Base-by-base conservation (phyloP, 1,140 invertebrate species). In the Leptonema lineaticorne region DNA sequence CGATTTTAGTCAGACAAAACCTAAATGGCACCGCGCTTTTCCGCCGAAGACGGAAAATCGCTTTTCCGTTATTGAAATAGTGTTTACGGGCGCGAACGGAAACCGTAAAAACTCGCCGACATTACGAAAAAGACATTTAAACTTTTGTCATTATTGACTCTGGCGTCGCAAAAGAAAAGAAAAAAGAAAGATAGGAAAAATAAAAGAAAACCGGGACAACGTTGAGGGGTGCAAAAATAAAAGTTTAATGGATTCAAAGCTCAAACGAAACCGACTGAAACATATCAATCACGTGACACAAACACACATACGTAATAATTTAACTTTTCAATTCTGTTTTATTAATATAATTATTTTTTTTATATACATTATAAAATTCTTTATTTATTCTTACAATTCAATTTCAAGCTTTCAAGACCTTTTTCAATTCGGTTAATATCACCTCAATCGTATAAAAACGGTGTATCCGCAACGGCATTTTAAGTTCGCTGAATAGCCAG, bases 141-240 rank as follows among this genome's bases (percentile, higher is more conserved):
- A 64, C 62, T 64, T 64, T 64, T 64, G 62, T 64, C 62, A 64
- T 64, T 64, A 64, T 64, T 64, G 62, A 64, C 62, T 64, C 33
- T 64, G 50, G 50, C 62, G 62, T 46, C 26, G 28, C 62, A 33
- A 28, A 28, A n/a, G n/a, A n/a, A n/a, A n/a, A n/a, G n/a, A n/a
- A n/a, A n/a, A n/a, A n/a, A n/a, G n/a, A n/a, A n/a, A n/a, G n/a
- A n/a, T n/a, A n/a, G n/a, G n/a, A n/a, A n/a, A n/a, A n/a, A n/a
- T n/a, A n/a, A n/a, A n/a, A n/a, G n/a, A n/a, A n/a, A n/a, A n/a
- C n/a, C n/a, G n/a, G n/a, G n/a, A n/a, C n/a, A n/a, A n/a, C n/a
- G n/a, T n/a, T n/a, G 37, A 16, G 37, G 11, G 37, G 24, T 62
- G 9, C 62, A 6, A 11, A 64, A 64, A 64, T 41, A 41, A 64